These are phyloP conservation scores for Drosophila mulleri DNA, from an alignment of 2,888 invertebrate genomes.

Conservation along the genomic window DNA sequence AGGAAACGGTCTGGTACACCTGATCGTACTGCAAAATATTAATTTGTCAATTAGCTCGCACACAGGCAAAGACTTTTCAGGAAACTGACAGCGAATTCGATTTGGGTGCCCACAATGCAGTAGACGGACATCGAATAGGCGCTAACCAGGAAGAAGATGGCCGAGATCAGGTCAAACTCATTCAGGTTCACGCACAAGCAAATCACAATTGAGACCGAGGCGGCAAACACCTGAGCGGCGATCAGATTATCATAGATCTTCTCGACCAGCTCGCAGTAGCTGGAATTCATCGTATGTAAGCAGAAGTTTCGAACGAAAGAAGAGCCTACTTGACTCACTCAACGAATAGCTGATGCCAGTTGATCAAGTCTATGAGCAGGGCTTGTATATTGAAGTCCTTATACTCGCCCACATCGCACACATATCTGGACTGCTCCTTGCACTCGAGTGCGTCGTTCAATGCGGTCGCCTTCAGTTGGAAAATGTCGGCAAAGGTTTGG, in stretches of 20 bases:
- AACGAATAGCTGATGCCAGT: slow-evolving; percentile 62
- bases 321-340: slow-evolving; percentile 27
- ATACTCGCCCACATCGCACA: slow-evolving; percentile 6
- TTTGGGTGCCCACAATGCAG: slow-evolving; percentile 60
- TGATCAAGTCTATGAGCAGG: slow-evolving; percentile 52
- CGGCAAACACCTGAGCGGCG: slow-evolving; percentile 52
- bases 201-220: slow-evolving; percentile 49
- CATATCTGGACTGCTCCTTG: slow-evolving; percentile 21
- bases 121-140: slow-evolving; percentile 59
- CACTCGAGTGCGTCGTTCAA: slow-evolving; percentile 40
- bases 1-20: slow-evolving; percentile 44
- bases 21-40: slow-evolving; percentile 43
- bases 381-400: slow-evolving; percentile 2
- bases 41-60: neutral
- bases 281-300: neutral
- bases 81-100: slow-evolving; percentile 55
- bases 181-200: slow-evolving; percentile 54
- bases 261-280: slow-evolving; percentile 45
- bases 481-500: slow-evolving; percentile 48
- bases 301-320: neutral
- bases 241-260: slow-evolving; percentile 44
- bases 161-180: slow-evolving; percentile 47
- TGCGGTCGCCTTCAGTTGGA: slow-evolving; percentile 34
- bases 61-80: too few relatives aligned
- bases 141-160: slow-evolving; percentile 49